Evolutionary conservation across 2,888 invertebrate species (phyloP).

Genomic region (Melikaiella ostensackeni): DNA sequence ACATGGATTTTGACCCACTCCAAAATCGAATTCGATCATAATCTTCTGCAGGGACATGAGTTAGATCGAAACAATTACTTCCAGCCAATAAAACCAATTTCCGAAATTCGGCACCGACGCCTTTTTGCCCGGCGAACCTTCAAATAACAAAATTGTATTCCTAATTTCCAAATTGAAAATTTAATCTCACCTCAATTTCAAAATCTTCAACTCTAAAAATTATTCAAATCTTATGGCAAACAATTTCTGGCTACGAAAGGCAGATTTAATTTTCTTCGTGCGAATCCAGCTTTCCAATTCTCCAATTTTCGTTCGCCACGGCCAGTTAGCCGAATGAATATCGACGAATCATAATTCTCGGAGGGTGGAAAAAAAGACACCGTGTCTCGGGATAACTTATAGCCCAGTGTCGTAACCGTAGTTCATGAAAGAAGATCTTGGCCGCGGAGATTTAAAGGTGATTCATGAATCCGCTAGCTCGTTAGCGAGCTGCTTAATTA

Average conservation of each 20-base stretch:
- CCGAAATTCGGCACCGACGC: too few species aligned
- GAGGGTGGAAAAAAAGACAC: background rate
- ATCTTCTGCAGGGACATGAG: too few species aligned
- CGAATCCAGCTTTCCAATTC: background rate
- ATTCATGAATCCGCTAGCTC: slow-evolving; percentile 66
- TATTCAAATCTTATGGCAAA: background rate
- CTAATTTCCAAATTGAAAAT: too few species aligned
- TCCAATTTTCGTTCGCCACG: background rate
- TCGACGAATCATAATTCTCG: slow-evolving; percentile 1
- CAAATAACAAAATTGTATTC: too few species aligned
- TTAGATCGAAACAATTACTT: too few species aligned
- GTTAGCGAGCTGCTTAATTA: slow-evolving; percentile 67
- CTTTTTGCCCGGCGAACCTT: too few species aligned
- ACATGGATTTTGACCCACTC: too few species aligned
- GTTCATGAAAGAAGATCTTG: slow-evolving; percentile 29
- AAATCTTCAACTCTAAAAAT: background rate
- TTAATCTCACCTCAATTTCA: background rate
- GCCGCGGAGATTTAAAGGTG: slow-evolving; percentile 60
- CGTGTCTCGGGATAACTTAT: background rate
- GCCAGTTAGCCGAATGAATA: background rate
- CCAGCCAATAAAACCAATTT: too few species aligned
- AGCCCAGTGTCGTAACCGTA: background rate
- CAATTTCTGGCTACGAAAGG: background rate
- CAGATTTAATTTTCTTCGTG: background rate
- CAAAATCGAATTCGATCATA: too few species aligned